These are phyloP conservation scores for Telmatherina bonti DNA, from an alignment of 2,797 vertebrate species.

Conservation along the genomic window DNA sequence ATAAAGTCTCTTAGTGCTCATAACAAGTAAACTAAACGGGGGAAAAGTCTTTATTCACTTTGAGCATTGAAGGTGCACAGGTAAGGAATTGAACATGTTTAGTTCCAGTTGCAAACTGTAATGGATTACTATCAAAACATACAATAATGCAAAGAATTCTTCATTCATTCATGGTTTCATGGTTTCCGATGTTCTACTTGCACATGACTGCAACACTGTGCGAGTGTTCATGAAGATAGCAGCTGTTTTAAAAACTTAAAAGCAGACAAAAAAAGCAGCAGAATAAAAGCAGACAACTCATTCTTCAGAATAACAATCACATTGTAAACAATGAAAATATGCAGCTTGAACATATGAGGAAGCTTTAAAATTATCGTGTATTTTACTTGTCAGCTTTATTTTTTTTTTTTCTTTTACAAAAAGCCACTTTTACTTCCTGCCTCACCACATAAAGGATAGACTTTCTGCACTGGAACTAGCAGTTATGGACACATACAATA, in stretches of 20 bases:
- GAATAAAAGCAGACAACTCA: neutral
- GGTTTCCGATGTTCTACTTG: neutral
- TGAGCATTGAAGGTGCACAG: neutral
- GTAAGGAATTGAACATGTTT: neutral
- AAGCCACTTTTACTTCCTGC: slow-evolving; percentile 4
- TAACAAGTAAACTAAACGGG: too few species aligned
- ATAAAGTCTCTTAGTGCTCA: too few species aligned
- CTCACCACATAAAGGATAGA: neutral
- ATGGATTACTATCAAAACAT: neutral
- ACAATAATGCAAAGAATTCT: too few species aligned
- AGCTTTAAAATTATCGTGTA: neutral
- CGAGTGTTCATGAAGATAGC: neutral
- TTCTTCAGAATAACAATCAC: neutral
- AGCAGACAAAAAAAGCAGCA: too few species aligned
- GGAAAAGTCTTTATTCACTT: too few species aligned
- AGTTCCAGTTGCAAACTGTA: neutral
- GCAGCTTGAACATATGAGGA: neutral
- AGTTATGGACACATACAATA: neutral
- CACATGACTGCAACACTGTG: neutral
- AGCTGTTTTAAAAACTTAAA: neutral
- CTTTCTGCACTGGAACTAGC: neutral
- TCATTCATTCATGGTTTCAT: neutral
- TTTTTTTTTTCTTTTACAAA: too few species aligned
- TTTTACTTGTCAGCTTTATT: neutral
- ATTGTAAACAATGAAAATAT: neutral